Evolutionary conservation across 2,113 vertebrate genomes (phyloP).

Genomic region (Felis chaus): DNA sequence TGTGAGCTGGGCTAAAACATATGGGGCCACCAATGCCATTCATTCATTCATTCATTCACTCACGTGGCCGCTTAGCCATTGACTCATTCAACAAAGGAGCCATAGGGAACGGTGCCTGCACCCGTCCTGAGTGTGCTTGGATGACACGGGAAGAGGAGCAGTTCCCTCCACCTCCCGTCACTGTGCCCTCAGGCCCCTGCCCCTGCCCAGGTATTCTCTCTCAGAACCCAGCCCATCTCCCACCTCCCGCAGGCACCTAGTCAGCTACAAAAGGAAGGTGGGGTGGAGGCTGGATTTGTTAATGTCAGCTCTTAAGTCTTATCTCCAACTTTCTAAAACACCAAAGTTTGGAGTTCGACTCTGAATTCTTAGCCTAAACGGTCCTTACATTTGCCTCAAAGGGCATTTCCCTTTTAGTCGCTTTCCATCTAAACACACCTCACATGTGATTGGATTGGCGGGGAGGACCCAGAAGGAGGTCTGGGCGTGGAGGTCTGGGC

Average conservation of each 20-base stretch:
- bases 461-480: fast-evolving
- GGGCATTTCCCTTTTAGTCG: not conserved
- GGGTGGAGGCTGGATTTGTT: not conserved
- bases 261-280: no score
- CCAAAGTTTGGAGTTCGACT: not conserved
- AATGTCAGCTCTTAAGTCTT: not conserved
- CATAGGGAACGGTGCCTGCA: not conserved
- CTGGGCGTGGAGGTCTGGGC: no score
- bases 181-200: not conserved
- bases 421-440: not conserved
- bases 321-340: not conserved
- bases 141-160: not conserved
- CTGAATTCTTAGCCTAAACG: not conserved
- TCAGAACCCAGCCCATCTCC: not conserved
- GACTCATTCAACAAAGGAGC: not conserved
- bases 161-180: not conserved
- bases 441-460: fast-evolving
- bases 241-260: not conserved
- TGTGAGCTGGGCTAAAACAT: fast-evolving
- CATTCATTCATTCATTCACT: no score
- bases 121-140: no score
- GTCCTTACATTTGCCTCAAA: not conserved
- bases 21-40: not conserved
- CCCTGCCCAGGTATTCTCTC: fast-evolving
- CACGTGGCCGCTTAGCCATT: not conserved